Base-by-base conservation (phyloP, 2,113 vertebrate species). In the Hystrix cristata region DNA sequence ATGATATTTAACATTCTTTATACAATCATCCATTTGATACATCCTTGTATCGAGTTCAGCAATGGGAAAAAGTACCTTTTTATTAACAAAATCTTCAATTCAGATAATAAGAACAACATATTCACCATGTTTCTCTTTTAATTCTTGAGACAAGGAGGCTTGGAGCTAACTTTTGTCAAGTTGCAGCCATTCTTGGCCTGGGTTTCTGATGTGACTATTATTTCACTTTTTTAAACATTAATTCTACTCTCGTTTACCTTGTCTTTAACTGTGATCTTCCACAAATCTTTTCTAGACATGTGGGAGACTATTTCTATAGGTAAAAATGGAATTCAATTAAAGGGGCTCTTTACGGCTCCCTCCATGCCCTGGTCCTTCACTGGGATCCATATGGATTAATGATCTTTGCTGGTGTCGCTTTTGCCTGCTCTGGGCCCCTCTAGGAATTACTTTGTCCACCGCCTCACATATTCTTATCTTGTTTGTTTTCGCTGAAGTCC, bases 1-100 rank as follows among this genome's bases (percentile, higher is more conserved):
- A 83, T 55, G 4, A 25, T 94, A 89, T 74, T 91, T 69, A 93
- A 23, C 19, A 7, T 80, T 46, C 86, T 90, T 97, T 84, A 89
- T 27, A 51, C 25, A 87, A 95, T 88, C 78, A 91, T 90, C 64
- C 85, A 65, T 55, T 80, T 91, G 84, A 87, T 84, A 85, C 69
- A 87, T 94, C 93, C 83, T 64, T 94, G 74, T 48, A 87, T 64
- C 10, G n/a, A 78, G 78, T 82, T 94, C 67, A 57, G 55, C 81
- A 81, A 92, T 7, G 57, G 57, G 74, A 29, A 91, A 85, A 91
- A 84, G 27, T 46, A 62, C 29, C 71, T 74, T 94, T 78, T 57
- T 92, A 80, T 23, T 78, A 87, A 89, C 67, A 82, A 38, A 84
- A 59, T 71, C 84, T 92, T 90, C 57, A 84, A 11, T 57, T 93